These are phyloP conservation scores for Malacoctenus gilli DNA, from an alignment of 2,797 vertebrate species.

Conservation along the genomic window DNA sequence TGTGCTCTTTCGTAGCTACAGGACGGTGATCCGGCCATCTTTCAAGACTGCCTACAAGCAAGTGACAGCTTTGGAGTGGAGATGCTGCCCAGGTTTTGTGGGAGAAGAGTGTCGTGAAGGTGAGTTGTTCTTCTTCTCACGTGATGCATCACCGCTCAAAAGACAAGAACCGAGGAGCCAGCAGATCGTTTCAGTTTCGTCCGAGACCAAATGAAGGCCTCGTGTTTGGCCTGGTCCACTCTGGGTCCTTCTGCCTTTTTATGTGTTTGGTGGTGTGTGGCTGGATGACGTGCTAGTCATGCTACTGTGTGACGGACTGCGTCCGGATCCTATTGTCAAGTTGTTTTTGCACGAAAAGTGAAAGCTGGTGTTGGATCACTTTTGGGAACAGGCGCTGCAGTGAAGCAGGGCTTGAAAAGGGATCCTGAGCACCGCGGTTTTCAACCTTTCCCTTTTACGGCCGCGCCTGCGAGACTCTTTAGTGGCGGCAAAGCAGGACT, in stretches of 20 bases:
- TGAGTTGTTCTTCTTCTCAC: conserved; percentile 70
- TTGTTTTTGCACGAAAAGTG: conserved; percentile 48
- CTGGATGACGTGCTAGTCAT: conserved; percentile 32
- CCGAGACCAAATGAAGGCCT: conserved; percentile 29
- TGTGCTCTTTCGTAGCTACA: conserved; percentile 86
- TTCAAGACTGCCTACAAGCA: conserved; percentile 92
- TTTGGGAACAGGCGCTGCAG: conserved; percentile 18
- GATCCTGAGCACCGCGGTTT: conserved; percentile 33
- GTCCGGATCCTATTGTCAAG: conserved; percentile 45
- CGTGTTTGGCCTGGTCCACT: conserved; percentile 45
- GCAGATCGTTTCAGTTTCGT: conserved; percentile 7
- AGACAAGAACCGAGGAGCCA: neutral
- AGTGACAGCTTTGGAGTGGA: conserved; percentile 92
- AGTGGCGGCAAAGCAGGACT: conserved; percentile 29
- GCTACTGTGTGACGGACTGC: conserved; percentile 42
- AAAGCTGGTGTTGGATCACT: conserved; percentile 52
- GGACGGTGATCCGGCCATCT: conserved; percentile 90
- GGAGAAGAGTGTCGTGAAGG: conserved; percentile 93
- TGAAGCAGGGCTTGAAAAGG: conserved; percentile 56
- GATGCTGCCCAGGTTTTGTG: conserved; percentile 94
- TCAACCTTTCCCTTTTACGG: conserved; percentile 47
- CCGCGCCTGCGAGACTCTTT: conserved; percentile 22
- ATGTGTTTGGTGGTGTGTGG: conserved; percentile 43
- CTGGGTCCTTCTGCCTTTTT: conserved; percentile 56
- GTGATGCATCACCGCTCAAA: conserved; percentile 7